Evolutionary conservation across 2,888 invertebrate genomes (phyloP).

Genomic region (Apodemia zela): DNA sequence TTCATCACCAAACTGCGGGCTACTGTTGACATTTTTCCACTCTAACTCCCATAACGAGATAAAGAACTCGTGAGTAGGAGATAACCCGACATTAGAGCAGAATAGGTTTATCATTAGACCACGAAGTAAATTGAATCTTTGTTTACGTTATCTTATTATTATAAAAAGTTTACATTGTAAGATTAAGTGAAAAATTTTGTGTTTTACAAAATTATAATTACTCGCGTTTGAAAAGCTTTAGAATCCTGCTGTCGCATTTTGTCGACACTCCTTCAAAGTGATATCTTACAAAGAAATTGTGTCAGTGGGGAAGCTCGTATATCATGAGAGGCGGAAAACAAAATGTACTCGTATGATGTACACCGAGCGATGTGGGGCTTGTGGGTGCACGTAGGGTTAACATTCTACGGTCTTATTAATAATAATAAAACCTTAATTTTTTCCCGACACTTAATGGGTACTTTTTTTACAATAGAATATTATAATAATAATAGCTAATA

Average conservation of each 20-base stretch:
- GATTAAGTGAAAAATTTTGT: neutral
- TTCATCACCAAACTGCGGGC: no score
- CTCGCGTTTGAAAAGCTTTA: slow-evolving; percentile 16
- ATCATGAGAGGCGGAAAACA: slow-evolving; percentile 22
- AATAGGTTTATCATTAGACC: no score
- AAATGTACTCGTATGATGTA: slow-evolving; percentile 18
- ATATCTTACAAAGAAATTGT: slow-evolving; percentile 49
- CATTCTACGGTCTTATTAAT: neutral
- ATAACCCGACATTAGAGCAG: no score
- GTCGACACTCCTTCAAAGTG: slow-evolving; percentile 44
- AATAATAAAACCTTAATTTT: no score
- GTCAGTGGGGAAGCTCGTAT: slow-evolving; percentile 40
- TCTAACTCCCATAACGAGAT: no score
- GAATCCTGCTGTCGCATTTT: slow-evolving; percentile 25
- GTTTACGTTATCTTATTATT: no score
- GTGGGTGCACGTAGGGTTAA: neutral
- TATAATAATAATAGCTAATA: no score
- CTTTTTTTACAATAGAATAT: no score
- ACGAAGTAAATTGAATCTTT: neutral
- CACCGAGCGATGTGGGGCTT: slow-evolving; percentile 5
- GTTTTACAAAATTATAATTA: slow-evolving; percentile 11
- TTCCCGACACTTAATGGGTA: no score
- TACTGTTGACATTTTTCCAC: no score
- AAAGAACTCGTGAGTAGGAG: no score
- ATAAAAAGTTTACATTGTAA: no score